Percentiles rank a stretch among this genome's conserved stretches.
Conservation (phyloP, 2,797 vertebrate species). For the Galagoides demidoff region DNA sequence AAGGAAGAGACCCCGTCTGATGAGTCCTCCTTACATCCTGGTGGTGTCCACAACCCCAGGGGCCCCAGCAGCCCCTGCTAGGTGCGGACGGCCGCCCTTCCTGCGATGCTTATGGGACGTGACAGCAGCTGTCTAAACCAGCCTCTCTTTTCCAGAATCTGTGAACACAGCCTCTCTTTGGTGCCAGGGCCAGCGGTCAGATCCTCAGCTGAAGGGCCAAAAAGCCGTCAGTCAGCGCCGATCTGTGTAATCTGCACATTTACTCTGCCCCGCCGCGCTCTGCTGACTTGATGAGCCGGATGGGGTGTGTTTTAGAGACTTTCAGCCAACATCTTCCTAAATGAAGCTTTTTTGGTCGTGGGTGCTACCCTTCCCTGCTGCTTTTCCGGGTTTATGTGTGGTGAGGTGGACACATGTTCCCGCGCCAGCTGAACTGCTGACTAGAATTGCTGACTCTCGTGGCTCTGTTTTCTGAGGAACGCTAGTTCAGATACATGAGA, state of each 20-base stretch:
- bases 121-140: constrained; percentile 28
- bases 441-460: not conserved
- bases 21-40: constrained; percentile 33
- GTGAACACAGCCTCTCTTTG: constrained; percentile 7
- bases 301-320: not conserved
- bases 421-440: not conserved
- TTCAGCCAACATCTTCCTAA: not conserved
- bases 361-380: not conserved
- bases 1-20: constrained; percentile 54
- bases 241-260: not conserved
- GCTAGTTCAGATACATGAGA: not conserved
- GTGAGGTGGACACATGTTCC: not conserved
- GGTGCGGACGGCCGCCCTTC: not conserved
- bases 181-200: not conserved
- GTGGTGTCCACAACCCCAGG: not conserved
- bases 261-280: not conserved
- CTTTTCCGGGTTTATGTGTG: not conserved
- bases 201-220: not conserved
- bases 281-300: not conserved
- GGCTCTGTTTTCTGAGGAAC: not conserved
- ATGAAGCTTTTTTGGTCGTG: not conserved
- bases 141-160: not conserved
- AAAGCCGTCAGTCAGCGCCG: not conserved
- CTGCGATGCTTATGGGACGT: constrained; percentile 22
- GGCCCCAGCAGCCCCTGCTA: not conserved